A percentile compares a stretch with the other conserved stretches of the same genome.
These are phyloP conservation scores for Gymnobelideus leadbeateri DNA, from an alignment of 2,113 vertebrate genomes.

Conservation along the genomic window DNA sequence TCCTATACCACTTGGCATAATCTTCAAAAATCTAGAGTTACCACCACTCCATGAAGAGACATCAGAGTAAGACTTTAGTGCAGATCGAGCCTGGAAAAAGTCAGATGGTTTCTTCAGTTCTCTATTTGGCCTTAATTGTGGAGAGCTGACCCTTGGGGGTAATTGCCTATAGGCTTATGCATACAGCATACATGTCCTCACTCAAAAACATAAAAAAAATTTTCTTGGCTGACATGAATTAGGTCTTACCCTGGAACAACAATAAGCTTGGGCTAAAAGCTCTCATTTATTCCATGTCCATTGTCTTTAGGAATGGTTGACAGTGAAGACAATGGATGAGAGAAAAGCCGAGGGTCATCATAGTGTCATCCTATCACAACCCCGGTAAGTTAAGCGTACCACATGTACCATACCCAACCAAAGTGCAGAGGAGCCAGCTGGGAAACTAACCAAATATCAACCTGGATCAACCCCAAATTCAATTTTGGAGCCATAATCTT, in stretches of 20 bases:
- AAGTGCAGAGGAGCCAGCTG: background rate
- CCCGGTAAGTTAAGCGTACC: background rate
- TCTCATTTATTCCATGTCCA: background rate
- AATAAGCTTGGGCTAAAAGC: background rate
- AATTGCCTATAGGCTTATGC: background rate
- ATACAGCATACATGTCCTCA: background rate
- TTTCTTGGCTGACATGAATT: background rate
- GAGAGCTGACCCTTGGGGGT: too few relatives aligned
- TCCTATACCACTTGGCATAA: background rate
- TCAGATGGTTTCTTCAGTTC: background rate
- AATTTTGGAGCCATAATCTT: background rate
- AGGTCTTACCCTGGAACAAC: background rate
- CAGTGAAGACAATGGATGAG: background rate
- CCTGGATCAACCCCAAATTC: background rate
- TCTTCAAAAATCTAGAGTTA: background rate
- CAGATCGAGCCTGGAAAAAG: background rate
- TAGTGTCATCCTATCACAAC: background rate
- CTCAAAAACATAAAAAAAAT: background rate
- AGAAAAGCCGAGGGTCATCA: background rate
- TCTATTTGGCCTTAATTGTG: background rate
- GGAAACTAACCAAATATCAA: background rate
- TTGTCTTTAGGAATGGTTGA: background rate
- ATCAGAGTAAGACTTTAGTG: background rate
- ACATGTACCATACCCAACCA: background rate
- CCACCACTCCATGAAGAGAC: background rate